Evolutionary conservation across 2,888 invertebrate species (phyloP), one percentile per base, ranked within the genome.

Genomic region (Ethmia dodecea): DNA sequence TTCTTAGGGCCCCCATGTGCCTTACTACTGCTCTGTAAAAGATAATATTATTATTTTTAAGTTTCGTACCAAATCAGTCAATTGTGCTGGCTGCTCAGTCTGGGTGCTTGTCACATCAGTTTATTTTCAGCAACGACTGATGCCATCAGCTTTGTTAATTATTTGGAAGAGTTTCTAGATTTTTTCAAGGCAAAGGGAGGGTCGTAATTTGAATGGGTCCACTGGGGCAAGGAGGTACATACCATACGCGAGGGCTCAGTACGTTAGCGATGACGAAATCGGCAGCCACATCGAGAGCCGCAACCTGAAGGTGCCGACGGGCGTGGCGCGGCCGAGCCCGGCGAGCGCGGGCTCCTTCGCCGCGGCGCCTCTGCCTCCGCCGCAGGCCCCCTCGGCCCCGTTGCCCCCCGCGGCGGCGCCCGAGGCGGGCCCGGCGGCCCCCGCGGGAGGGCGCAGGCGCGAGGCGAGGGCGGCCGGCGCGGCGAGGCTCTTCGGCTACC

Each of bases 401-500:
- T n/a, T n/a, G 49, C 38, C 42, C 47, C 37, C 33, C 39, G 32
- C 37, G 33, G 31, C 32, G 45, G 35, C 42, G 50, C 35, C 37
- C 39, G 22, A 47, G 43, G 29, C 37, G 40, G 29, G 12, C 42
- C 42, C 34, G 14, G 42, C 64, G 43, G 68, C 66, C 61, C 37
- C 38, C 37, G 49, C 74, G 67, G 22, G 8, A 1, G 22, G 6
- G 12, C 26, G 26, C 26, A n/a, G 56, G 45, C 40, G 48, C 30
- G 47, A 51, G 60, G 42, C 49, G 67, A 63, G 64, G 34, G 60
- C 66, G 45, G 72, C 62, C 8, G 92, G 92, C 45, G 91, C 92
- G 37, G 91, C 91, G 49, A 84, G 91, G 40, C 86, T 92, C 35
- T 92, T 92, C 80, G 92, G 89, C 59, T 93, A 90, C 86, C 88